A percentile compares a stretch with the other conserved stretches of the same genome.
Evolutionary conservation across 2,113 vertebrate species (phyloP).

Genomic region (Paraplagusia blochii): DNA sequence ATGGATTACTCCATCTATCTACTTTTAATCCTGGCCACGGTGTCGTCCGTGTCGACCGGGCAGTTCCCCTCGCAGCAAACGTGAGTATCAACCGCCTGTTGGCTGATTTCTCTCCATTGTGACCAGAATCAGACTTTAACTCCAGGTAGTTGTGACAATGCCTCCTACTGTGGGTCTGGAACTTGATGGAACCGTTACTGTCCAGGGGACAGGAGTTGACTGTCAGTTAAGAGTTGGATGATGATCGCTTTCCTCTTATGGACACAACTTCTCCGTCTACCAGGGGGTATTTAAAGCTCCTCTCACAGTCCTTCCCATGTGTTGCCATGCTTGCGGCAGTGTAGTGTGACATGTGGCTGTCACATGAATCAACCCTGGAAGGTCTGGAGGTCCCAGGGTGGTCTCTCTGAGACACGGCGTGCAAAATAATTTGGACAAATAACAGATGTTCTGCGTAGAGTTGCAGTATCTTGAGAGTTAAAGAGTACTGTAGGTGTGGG

Average conservation of each 20-base stretch:
- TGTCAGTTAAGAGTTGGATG: conserved; percentile 4
- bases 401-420: background rate
- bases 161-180: background rate
- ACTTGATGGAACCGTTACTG: background rate
- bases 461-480: no score
- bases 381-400: background rate
- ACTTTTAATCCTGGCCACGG: conserved; percentile 56
- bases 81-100: conserved; percentile 68
- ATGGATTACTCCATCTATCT: conserved; percentile 66
- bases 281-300: conserved; percentile 27
- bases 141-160: background rate
- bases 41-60: conserved; percentile 52
- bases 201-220: background rate
- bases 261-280: conserved; percentile 26
- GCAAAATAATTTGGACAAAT: no score
- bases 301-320: conserved; percentile 4
- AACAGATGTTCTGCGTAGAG: no score
- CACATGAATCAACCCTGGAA: conserved; percentile 25
- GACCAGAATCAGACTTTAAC: background rate
- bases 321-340: conserved; percentile 6
- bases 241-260: conserved; percentile 9
- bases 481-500: no score
- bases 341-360: conserved; percentile 44
- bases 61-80: conserved; percentile 56
- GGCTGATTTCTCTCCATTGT: conserved; percentile 30